These are phyloP conservation scores for Amiota mariae DNA, from an alignment of 2,888 invertebrate genomes.

Conservation along the genomic window DNA sequence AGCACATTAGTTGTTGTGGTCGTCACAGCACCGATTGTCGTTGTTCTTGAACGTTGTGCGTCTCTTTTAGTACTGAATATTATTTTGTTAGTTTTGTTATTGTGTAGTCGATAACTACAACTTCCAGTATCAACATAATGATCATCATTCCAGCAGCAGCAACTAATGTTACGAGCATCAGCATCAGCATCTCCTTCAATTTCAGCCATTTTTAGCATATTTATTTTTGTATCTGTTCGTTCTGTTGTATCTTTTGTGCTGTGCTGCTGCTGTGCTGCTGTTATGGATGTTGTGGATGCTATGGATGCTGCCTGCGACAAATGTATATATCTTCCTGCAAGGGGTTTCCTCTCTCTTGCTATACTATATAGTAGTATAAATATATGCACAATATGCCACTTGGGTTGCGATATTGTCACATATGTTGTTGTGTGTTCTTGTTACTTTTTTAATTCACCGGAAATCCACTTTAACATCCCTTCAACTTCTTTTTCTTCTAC, in stretches of 20 bases:
- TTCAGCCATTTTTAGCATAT: constrained; percentile 27
- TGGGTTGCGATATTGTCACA: constrained; percentile 47
- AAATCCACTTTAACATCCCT: constrained; percentile 67
- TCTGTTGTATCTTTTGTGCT: background rate
- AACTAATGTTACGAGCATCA: background rate
- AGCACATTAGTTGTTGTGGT: constrained; percentile 42
- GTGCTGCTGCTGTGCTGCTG: constrained; percentile 2
- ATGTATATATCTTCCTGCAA: constrained; percentile 33
- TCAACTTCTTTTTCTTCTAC: constrained; percentile 26
- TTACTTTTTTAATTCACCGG: constrained; percentile 62
- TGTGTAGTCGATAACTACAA: constrained; percentile 39
- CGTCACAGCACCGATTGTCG: constrained; percentile 22
- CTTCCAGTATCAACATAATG: constrained; percentile 41
- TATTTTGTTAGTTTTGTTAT: constrained; percentile 10
- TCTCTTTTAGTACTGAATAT: constrained; percentile 16
- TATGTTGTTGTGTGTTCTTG: constrained; percentile 45
- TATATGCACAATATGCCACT: constrained; percentile 4
- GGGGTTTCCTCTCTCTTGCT: constrained; percentile 33
- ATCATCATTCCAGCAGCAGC: constrained; percentile 18
- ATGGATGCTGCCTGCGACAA: background rate
- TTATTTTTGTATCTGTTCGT: constrained; percentile 25
- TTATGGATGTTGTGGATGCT: background rate
- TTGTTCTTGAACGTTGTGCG: constrained; percentile 21
- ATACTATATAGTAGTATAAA: background rate
- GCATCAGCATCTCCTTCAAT: background rate